Evolutionary conservation across 2,113 vertebrate genomes (phyloP).

Genomic region (Archocentrus centrarchus): DNA sequence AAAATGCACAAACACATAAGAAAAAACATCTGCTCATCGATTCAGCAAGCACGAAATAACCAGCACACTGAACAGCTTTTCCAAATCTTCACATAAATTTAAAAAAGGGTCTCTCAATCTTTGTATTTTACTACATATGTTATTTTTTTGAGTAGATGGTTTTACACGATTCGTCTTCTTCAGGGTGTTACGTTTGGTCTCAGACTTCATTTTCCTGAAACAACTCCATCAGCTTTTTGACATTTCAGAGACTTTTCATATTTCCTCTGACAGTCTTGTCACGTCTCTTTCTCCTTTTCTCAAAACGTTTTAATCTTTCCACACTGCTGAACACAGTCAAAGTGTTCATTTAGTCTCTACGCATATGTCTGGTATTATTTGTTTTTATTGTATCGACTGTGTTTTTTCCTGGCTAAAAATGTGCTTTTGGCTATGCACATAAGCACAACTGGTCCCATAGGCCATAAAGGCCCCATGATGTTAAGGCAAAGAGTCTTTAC

Average conservation of each 20-base stretch:
- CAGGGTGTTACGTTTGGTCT: background rate
- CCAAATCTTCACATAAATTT: background rate
- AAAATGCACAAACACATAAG: background rate
- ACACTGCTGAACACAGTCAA: background rate
- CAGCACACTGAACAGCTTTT: background rate
- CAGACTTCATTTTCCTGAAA: background rate
- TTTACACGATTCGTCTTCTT: background rate
- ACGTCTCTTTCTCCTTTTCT: background rate
- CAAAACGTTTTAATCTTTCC: background rate
- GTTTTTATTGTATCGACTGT: background rate
- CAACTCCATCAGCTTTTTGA: background rate
- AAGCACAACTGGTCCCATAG: fast-evolving
- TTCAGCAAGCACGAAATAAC: background rate
- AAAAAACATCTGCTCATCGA: background rate
- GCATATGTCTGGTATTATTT: background rate
- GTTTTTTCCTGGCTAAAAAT: background rate
- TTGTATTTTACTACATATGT: background rate
- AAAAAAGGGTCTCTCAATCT: fast-evolving
- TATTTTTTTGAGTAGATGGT: fast-evolving
- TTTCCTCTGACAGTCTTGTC: background rate
- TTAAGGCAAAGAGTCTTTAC: background rate
- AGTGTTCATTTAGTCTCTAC: background rate
- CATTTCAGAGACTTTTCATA: background rate
- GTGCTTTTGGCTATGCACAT: background rate
- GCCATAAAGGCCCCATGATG: fast-evolving